Base-by-base conservation (phyloP, 64 coral and sea anemone genomes). In the Trachythela sp. region DNA sequence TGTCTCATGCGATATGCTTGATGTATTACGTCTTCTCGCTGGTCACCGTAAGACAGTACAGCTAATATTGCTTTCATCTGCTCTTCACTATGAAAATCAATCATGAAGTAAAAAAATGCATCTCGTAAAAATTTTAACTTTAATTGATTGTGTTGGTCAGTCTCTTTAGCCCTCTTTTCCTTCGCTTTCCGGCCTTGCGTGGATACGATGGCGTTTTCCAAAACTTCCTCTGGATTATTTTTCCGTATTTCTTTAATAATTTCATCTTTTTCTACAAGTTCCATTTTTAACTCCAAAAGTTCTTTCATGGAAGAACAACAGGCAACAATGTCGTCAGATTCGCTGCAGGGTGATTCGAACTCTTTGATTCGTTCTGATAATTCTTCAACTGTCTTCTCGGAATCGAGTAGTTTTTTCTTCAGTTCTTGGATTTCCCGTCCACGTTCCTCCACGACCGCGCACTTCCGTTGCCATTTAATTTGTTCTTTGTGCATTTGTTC, bases 41-140 rank as follows among this genome's bases (percentile, higher is more conserved):
- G 88, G 41, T 99, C 96, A 13, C 94, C 96, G 24, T 99, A 99
- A 39, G 92, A 93, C 22, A 99, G 38, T 83, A 99, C 94, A 7
- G 96, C 96, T 43, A 99, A 92, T 59, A 99, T 99, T 5, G 96
- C 96, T 49, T 95, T 99, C 89, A 99, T 95, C 48, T 99, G 96
- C 22, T 99, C 96, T 31, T 99, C 96, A 9, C 93, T 89, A 49
- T 99, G 96, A 84, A 99, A 99, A 31, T 99, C 96, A 43, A 99
- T 99, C 96, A 99, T 99, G 18, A 95, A 99, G 48, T 99, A 99
- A 26, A 99, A 99, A 31, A 99, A 99, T 9, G 96, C 96, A 56
- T 99, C 96, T 33, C 96, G 87, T 4, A 99, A 89, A 60, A 99
- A 99, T 42, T 99, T 99, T 45, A 99, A 86, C 70, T 92, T 91